Evolutionary conservation across 1,140 invertebrate species (phyloP), one percentile per base, ranked within the genome.

Genomic region (Drosophila varians): DNA sequence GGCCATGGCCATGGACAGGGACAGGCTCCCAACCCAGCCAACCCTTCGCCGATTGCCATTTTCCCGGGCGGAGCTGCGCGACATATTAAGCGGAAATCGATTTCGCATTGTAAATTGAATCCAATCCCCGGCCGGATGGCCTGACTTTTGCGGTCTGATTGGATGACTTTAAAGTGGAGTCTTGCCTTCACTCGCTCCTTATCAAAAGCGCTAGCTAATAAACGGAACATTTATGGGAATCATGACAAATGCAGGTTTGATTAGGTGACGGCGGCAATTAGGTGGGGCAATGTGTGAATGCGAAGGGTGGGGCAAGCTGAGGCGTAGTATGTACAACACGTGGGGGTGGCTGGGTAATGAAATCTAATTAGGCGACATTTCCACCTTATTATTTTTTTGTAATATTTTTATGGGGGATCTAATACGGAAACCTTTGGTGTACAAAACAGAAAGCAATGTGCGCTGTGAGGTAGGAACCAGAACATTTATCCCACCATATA

Each of bases 41-140:
- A 43, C 38, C 26, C 9, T 38, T 34, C 34, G n/a, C 26, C 45
- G 42, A 14, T 57, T 21, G 74, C 61, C 14, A 69, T 49, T 69
- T 69, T 52, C 31, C 68, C 62, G 49, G 48, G 25, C 51, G 36
- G 23, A 65, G 45, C 58, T 48, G 11, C 49, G 40, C 47, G 42
- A 74, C 73, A 82, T 72, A 78, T 86, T 77, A 69, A 87, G 60
- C 80, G 80, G 80, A 86, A 86, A 86, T 86, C 80, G 80, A 86
- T 86, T 86, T 77, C 62, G 73, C 38, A 80, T 79, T 76, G 62
- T 36, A 86, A 86, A 86, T 87, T 86, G 55, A 82, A 64, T 82
- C 62, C 36, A 52, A 65, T 66, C 65, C 64, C 65, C 42, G n/a
- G 14, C 25, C 51, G 68, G 68, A 73, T 62, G 56, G 56, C 11